Percentiles rank a stretch among this genome's conserved stretches.
phyloP scores from a whole-genome alignment of 1,140 invertebrate genomes.

The Druon quercuslanigerum region DNA sequence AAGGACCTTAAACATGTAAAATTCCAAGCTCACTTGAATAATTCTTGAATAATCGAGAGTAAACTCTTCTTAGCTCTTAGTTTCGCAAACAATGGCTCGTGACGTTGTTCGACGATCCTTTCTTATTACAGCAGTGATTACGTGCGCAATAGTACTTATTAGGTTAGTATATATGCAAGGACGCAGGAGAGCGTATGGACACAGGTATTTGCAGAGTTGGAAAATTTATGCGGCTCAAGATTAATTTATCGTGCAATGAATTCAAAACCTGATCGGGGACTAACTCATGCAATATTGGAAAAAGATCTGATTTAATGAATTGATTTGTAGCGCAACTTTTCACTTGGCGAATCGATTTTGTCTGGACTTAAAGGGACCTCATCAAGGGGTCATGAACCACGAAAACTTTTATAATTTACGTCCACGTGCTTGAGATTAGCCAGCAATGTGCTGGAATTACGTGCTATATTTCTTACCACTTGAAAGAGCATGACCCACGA shows the following conservation, averaged over 20 bases:
- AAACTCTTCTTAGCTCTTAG: constrained; percentile 9
- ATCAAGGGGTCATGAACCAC: constrained; percentile 14
- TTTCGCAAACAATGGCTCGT: constrained; percentile 34
- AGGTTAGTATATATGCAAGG: constrained; percentile 40
- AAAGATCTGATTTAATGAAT: background rate
- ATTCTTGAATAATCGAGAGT: constrained; percentile 31
- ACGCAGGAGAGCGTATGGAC: constrained; percentile 24
- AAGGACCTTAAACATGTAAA: background rate
- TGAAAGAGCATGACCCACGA: constrained; percentile 30
- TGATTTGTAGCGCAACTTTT: background rate
- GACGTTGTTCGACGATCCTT: constrained; percentile 53
- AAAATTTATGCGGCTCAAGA: background rate
- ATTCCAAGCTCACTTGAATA: background rate
- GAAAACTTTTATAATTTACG: constrained; percentile 17
- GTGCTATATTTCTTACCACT: constrained; percentile 30
- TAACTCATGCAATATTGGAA: too few relatives aligned
- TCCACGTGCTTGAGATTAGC: background rate
- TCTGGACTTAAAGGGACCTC: background rate
- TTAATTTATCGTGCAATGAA: too few relatives aligned
- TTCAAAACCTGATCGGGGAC: too few relatives aligned
- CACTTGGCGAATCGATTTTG: background rate
- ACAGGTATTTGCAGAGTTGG: background rate
- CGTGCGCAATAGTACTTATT: constrained; percentile 52
- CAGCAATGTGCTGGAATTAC: constrained; percentile 17
- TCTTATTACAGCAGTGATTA: constrained; percentile 47